Base-by-base conservation (phyloP, 2,888 invertebrate species). In the Nomada lathburiana region DNA sequence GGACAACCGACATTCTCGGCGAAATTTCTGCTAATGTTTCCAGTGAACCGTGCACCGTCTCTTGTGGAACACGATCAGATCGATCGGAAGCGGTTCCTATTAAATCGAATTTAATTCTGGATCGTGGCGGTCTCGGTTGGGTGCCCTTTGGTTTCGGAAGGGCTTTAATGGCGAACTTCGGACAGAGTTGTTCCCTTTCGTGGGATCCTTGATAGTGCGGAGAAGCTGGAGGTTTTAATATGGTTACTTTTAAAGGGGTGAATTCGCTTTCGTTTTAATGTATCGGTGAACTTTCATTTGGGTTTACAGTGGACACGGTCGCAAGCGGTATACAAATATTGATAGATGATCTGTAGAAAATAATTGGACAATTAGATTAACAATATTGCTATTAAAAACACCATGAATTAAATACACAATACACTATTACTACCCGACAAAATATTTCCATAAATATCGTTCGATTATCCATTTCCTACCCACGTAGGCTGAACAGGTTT, bases 1-100 rank as follows among this genome's bases (percentile, higher is more conserved):
- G 29, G 20, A 44, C 26, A 62, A 53, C 63, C 55, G 59, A 70
- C 79, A 73, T 69, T 82, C 72, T 85, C 84, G 86, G 90, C 89
- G 90, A 92, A 92, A 92, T 92, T 91, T 92, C 91, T 90, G 91
- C 84, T 87, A 83, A 90, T 88, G 87, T 90, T 90, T 91, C 88
- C 91, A 85, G 75, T 59, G 59, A 55, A 67, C 80, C 59, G 68
- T 69, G 60, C 36, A 52, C 23, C 16, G 59, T 23, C 44, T 47
- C 29, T 10, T 9, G 20, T 5, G 23, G 53, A 26, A 75, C 67
- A 50, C 59, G 26, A 20, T 20, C 55, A 23, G 42, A 18, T 50
- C 59, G 60, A 71, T 80, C 80, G 80, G 79, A 80, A 80, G 71
- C 63, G 65, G 62, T 67, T 11, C 18, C 79, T 55, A 62, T 78